Evolutionary conservation across 2,797 vertebrate genomes (phyloP), one percentile per base, ranked within the genome.

Genomic region (Hephaestus fuliginosus): DNA sequence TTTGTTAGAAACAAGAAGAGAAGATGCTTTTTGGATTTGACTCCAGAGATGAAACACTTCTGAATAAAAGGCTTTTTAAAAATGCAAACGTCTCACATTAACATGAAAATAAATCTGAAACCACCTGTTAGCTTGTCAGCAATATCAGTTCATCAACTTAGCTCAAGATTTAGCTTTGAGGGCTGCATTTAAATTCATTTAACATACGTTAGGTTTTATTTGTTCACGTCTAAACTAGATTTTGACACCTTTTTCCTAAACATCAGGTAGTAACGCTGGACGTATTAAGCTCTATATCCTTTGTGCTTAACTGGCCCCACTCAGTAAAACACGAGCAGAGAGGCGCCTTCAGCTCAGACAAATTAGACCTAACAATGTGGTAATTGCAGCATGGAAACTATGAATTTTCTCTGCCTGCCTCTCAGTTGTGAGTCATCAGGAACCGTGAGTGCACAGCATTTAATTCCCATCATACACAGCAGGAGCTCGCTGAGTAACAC

Each of bases 381-480:
- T 36, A 51, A 36, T 41, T 58, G 41, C 66, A 52, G 52, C 46
- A 41, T 17, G 11, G 51, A 64, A 64, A 70, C 22, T 20, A 25
- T 58, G 52, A 53, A 64, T 64, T 64, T 60, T 64, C 58, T 43
- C n/a, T 56, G 8, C 55, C 36, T 25, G 22, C 18, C 43, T 55
- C 52, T 58, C 53, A 33, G 49, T 44, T 44, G 51, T 74, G 71
- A 56, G 25, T 56, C 71, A 65, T 18, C 18, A 4, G 22, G 60
- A 63, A 13, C 12, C 8, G 10, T 10, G 33, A 41, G 46, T 1
- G 30, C 33, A 41, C 33, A 25, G 41, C 20, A 20, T 52, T 41
- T 39, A 20, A 41, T 28, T 52, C n/a, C 56, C 55, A 7, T 12
- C 0, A 5, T 60, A 48, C 61, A 17, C 69, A 60, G 77, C 46